Evolutionary conservation across 2,888 invertebrate species (phyloP), one percentile per base, ranked within the genome.

Genomic region (Branchinecta sandiegonensis): DNA sequence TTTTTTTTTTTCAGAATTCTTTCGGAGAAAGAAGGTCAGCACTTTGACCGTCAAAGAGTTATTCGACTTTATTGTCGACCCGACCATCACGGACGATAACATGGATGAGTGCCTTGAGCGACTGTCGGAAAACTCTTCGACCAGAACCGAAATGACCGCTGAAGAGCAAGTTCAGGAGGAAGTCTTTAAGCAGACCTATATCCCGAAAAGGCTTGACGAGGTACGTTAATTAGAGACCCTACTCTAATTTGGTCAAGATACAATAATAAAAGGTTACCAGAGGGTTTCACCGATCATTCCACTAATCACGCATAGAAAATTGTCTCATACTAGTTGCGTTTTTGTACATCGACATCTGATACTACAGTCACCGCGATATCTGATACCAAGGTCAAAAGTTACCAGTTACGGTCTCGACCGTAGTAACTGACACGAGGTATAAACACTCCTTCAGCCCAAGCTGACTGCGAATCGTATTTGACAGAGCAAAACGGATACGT

Each of bases 1-100:
- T 37, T 37, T 66, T 37, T 37, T 66, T 67, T 71, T 73, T 74
- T 82, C 84, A 72, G 92, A 93, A 70, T 97, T 88, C 80, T 99
- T 96, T 77, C 85, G 86, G 68, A 93, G 90, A 75, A 87, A 87
- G 73, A 87, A 87, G 46, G 94, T 96, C 0, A 87, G 88, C n/a
- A 92, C 94, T 0, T 86, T 99, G 83, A 87, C 88, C 0, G 85
- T 94, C 0, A 91, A 91, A 74, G 89, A 92, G 73, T 79, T 99
- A 68, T 99, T 99, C 81, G 91, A 96, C 78, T 96, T 96, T 75
- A 89, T 99, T 67, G 96, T 95, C 0, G 95, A 97, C 80, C 85
- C 90, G 14, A 86, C 86, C 1, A 87, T 97, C 66, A 90, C 84
- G 69, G 86, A 86, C 68, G 80, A 80, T 4, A 91, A 94, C 78